Conservation (phyloP, 2,113 vertebrate species). For the Candoia aspera region DNA sequence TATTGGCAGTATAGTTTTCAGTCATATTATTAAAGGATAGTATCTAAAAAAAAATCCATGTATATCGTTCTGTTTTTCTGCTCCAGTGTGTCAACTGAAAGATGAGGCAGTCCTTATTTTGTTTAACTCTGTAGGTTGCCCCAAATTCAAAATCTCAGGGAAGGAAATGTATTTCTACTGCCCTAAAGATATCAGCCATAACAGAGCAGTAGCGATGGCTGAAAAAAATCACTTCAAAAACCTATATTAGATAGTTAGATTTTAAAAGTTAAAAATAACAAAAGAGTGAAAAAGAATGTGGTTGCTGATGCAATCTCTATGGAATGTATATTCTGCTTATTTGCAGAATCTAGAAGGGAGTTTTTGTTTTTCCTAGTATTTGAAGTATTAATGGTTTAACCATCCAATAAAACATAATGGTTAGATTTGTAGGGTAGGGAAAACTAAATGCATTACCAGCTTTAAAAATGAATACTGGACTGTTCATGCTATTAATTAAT, state of each 20-base stretch:
- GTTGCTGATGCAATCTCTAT: not conserved
- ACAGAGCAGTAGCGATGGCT: not conserved
- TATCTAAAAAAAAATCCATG: not conserved
- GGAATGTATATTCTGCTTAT: not conserved
- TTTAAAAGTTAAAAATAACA: not conserved
- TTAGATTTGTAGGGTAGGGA: not conserved
- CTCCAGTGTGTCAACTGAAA: not conserved
- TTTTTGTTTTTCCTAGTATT: not conserved
- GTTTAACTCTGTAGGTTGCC: no score
- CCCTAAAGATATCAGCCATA: not conserved
- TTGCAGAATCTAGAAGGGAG: not conserved
- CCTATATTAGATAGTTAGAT: not conserved
- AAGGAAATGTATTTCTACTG: not conserved
- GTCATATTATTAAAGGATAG: no score
- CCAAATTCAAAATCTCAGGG: not conserved
- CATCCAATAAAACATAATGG: not conserved
- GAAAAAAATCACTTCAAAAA: not conserved
- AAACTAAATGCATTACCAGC: not conserved
- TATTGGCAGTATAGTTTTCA: not conserved
- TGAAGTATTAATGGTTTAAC: not conserved
- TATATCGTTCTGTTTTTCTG: not conserved
- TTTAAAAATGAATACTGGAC: not conserved
- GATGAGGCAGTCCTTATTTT: not conserved
- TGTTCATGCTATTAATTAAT: not conserved
- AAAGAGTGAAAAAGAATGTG: no score